A percentile compares a stretch with the other conserved stretches of the same genome.
Evolutionary conservation across 2,113 vertebrate genomes (phyloP).

Genomic region (Gorsachius goisagi): DNA sequence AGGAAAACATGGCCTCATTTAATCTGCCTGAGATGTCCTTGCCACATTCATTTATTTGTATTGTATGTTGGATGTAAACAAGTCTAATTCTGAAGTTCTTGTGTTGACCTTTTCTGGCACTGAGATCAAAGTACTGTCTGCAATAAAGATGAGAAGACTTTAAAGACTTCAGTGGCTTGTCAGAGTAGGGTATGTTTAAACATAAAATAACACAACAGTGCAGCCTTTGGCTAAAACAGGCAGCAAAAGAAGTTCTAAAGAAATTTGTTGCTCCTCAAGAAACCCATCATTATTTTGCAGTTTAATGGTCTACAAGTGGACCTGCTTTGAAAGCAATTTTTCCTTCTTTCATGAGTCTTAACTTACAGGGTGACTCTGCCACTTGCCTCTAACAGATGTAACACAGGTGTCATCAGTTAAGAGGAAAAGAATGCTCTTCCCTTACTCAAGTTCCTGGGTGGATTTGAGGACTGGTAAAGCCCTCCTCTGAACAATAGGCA

Average conservation of each 20-base stretch:
- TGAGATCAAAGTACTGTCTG: constrained; percentile 65
- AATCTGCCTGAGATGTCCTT: constrained; percentile 57
- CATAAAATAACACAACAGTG: constrained; percentile 38
- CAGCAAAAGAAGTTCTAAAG: constrained; percentile 17
- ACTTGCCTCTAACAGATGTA: neutral
- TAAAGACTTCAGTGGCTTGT: constrained; percentile 44
- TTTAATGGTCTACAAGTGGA: neutral
- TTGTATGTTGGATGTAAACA: constrained; percentile 58
- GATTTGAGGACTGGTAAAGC: neutral
- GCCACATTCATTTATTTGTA: constrained; percentile 46
- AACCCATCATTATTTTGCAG: constrained; percentile 25
- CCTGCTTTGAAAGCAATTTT: constrained; percentile 2
- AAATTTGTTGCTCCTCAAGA: constrained; percentile 8
- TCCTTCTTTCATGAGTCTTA: constrained; percentile 12
- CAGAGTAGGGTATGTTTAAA: constrained; percentile 59
- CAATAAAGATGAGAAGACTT: constrained; percentile 66
- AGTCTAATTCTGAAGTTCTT: constrained; percentile 64
- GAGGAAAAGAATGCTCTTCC: neutral
- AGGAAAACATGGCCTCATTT: neutral
- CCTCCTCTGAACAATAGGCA: neutral
- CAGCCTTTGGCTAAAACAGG: constrained; percentile 40
- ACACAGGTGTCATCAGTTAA: neutral
- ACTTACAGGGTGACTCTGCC: neutral
- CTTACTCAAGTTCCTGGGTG: neutral
- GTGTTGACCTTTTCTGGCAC: constrained; percentile 55